phyloP scores from a whole-genome alignment of 1,140 invertebrate genomes.

The Tetragnatha versicolor region DNA sequence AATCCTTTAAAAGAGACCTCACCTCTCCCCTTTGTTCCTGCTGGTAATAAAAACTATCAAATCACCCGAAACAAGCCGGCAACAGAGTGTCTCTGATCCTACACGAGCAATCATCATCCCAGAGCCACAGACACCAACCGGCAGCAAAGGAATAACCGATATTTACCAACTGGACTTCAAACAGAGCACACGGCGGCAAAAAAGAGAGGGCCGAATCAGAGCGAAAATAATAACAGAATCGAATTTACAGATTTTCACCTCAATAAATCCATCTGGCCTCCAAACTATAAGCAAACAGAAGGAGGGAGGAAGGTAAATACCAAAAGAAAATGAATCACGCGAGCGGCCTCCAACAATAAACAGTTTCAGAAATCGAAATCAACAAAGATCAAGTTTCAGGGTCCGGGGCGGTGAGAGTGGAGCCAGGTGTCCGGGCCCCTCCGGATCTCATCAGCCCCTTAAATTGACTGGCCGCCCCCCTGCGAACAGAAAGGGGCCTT shows the following conservation, averaged over 20 bases:
- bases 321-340: constrained; percentile 54
- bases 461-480: constrained; percentile 55
- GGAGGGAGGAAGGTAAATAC: constrained; percentile 17
- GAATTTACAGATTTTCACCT: constrained; percentile 53
- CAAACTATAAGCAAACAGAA: constrained; percentile 37
- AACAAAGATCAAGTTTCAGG: constrained; percentile 55
- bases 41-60: no score
- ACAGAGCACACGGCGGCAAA: no score
- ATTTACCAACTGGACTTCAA: no score
- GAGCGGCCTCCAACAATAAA: constrained; percentile 43
- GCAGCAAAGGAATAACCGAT: no score
- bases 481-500: no score
- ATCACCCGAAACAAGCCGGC: no score
- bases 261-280: constrained; percentile 39
- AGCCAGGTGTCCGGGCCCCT: constrained; percentile 34
- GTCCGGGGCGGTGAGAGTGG: constrained; percentile 27
- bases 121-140: no score
- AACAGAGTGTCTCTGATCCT: no score
- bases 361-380: constrained; percentile 54
- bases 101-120: no score
- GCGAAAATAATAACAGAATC: background rate
- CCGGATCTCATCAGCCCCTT: constrained; percentile 48
- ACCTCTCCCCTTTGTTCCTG: no score
- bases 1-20: no score
- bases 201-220: background rate